These are phyloP conservation scores for Amitus sp. DNA, from an alignment of 2,888 invertebrate genomes.

Conservation along the genomic window DNA sequence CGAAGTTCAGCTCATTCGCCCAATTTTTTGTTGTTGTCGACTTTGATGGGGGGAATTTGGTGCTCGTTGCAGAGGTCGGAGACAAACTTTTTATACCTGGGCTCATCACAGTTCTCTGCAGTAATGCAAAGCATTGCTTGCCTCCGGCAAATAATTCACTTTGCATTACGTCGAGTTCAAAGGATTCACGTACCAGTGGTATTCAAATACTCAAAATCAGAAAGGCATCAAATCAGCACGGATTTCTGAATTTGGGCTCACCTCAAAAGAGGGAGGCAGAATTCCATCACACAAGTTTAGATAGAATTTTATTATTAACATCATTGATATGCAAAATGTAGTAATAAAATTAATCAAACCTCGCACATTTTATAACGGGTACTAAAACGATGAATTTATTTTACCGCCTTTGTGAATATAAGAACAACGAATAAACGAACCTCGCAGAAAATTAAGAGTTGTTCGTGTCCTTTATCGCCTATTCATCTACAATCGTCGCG, in stretches of 20 bases:
- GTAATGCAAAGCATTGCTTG: slow-evolving; percentile 96
- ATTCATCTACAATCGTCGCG: no score
- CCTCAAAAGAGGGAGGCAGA: slow-evolving; percentile 68
- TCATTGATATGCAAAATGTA: neutral
- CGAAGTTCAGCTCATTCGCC: slow-evolving; percentile 99
- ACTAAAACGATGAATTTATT: no score
- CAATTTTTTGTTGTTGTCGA: slow-evolving; percentile 98
- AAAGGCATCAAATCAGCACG: slow-evolving; percentile 55
- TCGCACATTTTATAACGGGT: no score
- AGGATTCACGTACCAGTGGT: neutral
- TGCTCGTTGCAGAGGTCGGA: slow-evolving; percentile 98
- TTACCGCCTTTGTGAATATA: no score
- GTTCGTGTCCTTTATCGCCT: no score
- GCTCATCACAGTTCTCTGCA: slow-evolving; percentile 98
- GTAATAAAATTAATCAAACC: neutral
- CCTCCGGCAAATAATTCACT: slow-evolving; percentile 72
- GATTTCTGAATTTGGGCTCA: slow-evolving; percentile 50
- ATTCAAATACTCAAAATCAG: slow-evolving; percentile 43
- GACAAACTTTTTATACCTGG: slow-evolving; percentile 96
- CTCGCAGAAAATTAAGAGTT: no score
- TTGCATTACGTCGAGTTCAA: no score
- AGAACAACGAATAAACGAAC: no score
- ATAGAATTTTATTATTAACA: neutral
- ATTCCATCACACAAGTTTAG: slow-evolving; percentile 52
- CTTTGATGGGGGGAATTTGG: slow-evolving; percentile 95